A percentile compares a stretch with the other conserved stretches of the same genome.
Evolutionary conservation across 2,888 invertebrate genomes (phyloP).

Genomic region (Limnephilus marmoratus): DNA sequence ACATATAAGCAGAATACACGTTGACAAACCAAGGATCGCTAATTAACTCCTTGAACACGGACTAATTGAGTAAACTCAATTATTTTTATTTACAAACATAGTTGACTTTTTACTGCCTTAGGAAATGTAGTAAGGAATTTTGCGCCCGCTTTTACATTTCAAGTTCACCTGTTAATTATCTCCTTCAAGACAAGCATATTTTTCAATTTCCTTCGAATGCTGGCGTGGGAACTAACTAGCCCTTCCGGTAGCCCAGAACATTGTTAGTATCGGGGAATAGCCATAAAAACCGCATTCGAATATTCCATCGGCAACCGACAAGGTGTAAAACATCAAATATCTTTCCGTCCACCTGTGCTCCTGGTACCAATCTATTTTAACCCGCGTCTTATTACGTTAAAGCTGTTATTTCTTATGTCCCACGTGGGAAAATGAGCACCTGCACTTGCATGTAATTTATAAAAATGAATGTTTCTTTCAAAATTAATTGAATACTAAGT

Average conservation of each 20-base stretch:
- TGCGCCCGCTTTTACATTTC: neutral
- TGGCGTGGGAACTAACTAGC: neutral
- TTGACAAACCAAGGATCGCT: too few species aligned
- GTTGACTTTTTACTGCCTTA: too few species aligned
- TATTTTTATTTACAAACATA: too few species aligned
- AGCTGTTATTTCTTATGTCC: neutral
- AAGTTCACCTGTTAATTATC: neutral
- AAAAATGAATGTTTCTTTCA: too few species aligned
- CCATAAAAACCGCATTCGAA: neutral
- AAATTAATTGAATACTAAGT: too few species aligned
- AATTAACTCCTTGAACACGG: too few species aligned
- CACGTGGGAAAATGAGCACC: conserved; percentile 11
- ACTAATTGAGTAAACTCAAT: too few species aligned
- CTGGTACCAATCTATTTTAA: neutral
- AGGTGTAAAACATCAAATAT: neutral
- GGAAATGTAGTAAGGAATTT: too few species aligned
- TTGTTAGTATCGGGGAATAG: neutral
- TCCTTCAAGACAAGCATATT: neutral
- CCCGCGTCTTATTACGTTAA: neutral
- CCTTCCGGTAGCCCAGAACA: neutral
- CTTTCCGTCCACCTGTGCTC: neutral
- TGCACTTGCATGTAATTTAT: neutral
- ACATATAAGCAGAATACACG: too few species aligned
- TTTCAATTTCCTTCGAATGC: neutral
- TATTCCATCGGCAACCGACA: neutral